phyloP scores from a whole-genome alignment of 2,888 invertebrate species.

The Gastracanthus pulcherrimus region DNA sequence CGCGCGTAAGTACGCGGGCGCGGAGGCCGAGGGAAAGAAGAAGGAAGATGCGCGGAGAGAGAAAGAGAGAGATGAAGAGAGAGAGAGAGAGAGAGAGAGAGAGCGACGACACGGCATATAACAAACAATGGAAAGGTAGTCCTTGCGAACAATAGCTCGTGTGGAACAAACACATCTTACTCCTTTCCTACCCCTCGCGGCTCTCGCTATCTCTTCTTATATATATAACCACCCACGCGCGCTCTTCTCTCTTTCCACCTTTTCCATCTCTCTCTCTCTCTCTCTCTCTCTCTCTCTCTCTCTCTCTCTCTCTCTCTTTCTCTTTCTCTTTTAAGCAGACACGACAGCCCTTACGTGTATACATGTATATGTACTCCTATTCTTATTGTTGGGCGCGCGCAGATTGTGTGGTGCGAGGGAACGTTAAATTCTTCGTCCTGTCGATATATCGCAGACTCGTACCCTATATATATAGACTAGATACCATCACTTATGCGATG shows the following conservation, averaged over 20 bases:
- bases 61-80: slow-evolving; percentile 19
- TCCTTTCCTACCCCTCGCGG: slow-evolving; percentile 27
- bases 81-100: not conserved
- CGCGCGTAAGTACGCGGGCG: not conserved
- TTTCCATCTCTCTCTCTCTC: not conserved
- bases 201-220: slow-evolving; percentile 15
- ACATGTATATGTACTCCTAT: not conserved
- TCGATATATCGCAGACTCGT: slow-evolving; percentile 30
- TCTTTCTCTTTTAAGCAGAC: not conserved
- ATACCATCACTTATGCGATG: not conserved
- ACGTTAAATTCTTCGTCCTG: slow-evolving; percentile 29
- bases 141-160: slow-evolving; percentile 75
- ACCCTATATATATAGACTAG: not conserved
- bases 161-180: slow-evolving; percentile 76
- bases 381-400: slow-evolving; percentile 9
- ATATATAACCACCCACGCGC: not conserved
- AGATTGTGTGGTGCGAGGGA: not conserved
- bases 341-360: not conserved
- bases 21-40: slow-evolving; percentile 24
- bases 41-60: slow-evolving; percentile 34
- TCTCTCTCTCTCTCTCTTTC: not conserved
- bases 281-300: not conserved
- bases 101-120: slow-evolving; percentile 65
- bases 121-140: slow-evolving; percentile 75
- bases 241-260: not conserved